Evolutionary conservation across 2,888 invertebrate species (phyloP), one percentile per base, ranked within the genome.

Genomic region (Pollenia labialis): DNA sequence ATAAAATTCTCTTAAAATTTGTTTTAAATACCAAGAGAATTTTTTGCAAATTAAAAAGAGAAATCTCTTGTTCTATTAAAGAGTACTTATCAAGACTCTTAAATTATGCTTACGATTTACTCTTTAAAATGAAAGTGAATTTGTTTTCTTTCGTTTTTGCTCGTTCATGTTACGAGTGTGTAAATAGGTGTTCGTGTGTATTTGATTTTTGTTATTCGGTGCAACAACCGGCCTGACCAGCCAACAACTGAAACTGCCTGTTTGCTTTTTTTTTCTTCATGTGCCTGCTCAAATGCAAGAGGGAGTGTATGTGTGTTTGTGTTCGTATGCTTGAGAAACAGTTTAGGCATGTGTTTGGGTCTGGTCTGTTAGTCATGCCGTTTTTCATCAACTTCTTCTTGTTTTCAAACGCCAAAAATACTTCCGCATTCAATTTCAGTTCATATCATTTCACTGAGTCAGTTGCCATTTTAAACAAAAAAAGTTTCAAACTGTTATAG

Each of bases 351-450:
- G 56, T 58, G 32, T 23, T 77, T 72, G 80, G 62, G 54, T 54
- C 64, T 85, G 81, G 71, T 42, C 16, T 64, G 64, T 66, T 71
- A 69, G 76, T 76, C 76, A 69, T 69, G 69, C 52, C 46, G 3
- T 9, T 68, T 40, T 50, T 69, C 50, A 76, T 64, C 54, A 23
- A 23, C 48, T 64, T 40, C 18, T 44, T 58, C 46, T 79, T 66
- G 60, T 69, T 76, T 68, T 81, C 69, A 54, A 71, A 52, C 77
- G 80, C 32, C 44, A 48, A 80, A 79, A 81, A 87, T 81, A 88
- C 82, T 89, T 89, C 89, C 88, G 89, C 89, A 88, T 89, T 89
- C 87, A 87, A 88, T 88, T 88, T 88, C 85, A 88, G 84, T 85
- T 87, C 85, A 75, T 80, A 86, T 87, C 88, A 81, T 88, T 81